Evolutionary conservation across 2,888 invertebrate species (phyloP), one percentile per base, ranked within the genome.

Genomic region (Meghimatium bilineatum): DNA sequence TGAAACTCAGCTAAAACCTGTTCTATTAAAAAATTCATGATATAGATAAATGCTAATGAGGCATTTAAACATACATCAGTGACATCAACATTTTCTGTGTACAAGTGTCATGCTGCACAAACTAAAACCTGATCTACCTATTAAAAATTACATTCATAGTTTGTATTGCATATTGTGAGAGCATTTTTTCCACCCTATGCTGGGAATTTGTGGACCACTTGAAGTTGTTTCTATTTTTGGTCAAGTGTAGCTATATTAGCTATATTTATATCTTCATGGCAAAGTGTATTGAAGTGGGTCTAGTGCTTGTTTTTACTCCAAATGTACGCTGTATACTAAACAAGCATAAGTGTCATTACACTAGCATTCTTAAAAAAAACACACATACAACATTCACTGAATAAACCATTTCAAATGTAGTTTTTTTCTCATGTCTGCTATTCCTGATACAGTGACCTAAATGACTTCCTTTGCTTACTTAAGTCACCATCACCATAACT

Each of bases 151-250:
- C 23, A 56, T 23, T 56, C 76, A 72, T 72, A 36, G 44, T 72
- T 49, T 72, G 44, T 34, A 56, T 56, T 77, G 26, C n/a, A 36
- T 60, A 20, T 23, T 60, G 26, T 56, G 76, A 63, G 38, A 34
- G 36, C 32, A 36, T 60, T 52, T 34, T 12, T 63, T 23, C 49
- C 38, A 38, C 71, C 52, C 32, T 52, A 52, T 17, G 29, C 17
- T 12, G 1, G 14, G 29, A 63, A 60, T 36, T 77, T 34, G 36
- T 63, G 26, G 29, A 49, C 67, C 78, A 78, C 78, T 78, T 78
- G 67, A 78, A 44, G 60, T 36, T 6, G 49, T 60, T 71, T 60
- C 78, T 78, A 78, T 78, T 78, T 78, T 67, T 66, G 63, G 78
- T n/a, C 44, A 5, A 78, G 78, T 67, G 63, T 78, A 12, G 29